These are phyloP conservation scores for Hydraecia micacea DNA, from an alignment of 2,888 invertebrate genomes.

Conservation along the genomic window DNA sequence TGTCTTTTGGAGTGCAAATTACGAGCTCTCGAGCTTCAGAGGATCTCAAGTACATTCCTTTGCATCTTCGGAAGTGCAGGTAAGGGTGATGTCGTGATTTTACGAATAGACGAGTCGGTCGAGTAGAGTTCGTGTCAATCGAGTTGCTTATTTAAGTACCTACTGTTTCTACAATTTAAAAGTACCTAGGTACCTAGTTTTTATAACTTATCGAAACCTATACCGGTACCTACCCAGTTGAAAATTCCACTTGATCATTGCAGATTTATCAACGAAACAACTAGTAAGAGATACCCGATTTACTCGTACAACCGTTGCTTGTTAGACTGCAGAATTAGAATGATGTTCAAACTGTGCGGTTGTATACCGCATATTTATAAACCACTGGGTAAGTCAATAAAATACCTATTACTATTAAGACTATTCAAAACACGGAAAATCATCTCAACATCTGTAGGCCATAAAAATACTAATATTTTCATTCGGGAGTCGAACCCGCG, in stretches of 20 bases:
- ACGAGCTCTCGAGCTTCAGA: constrained; percentile 82
- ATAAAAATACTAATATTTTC: neutral
- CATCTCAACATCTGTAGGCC: neutral
- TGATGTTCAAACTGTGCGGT: constrained; percentile 91
- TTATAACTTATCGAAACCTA: neutral
- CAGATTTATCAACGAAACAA: constrained; percentile 82
- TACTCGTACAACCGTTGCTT: constrained; percentile 93
- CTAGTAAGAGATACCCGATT: constrained; percentile 89
- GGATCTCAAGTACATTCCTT: constrained; percentile 72
- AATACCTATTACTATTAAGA: neutral
- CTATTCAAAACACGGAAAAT: neutral
- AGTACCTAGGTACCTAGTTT: neutral
- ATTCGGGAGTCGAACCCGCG: neutral
- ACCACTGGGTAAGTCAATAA: constrained; percentile 85
- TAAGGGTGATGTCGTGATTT: constrained; percentile 30
- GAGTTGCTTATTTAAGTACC: neutral
- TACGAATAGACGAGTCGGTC: neutral
- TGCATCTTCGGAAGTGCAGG: constrained; percentile 85
- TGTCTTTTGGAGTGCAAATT: constrained; percentile 81
- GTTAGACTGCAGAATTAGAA: constrained; percentile 92
- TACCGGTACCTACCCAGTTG: neutral
- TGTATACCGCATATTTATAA: constrained; percentile 94
- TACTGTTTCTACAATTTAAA: neutral
- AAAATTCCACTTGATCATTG: constrained; percentile 46
- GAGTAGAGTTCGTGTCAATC: neutral